Evolutionary conservation across 2,888 invertebrate species (phyloP).

Genomic region (Phlogophora meticulosa): DNA sequence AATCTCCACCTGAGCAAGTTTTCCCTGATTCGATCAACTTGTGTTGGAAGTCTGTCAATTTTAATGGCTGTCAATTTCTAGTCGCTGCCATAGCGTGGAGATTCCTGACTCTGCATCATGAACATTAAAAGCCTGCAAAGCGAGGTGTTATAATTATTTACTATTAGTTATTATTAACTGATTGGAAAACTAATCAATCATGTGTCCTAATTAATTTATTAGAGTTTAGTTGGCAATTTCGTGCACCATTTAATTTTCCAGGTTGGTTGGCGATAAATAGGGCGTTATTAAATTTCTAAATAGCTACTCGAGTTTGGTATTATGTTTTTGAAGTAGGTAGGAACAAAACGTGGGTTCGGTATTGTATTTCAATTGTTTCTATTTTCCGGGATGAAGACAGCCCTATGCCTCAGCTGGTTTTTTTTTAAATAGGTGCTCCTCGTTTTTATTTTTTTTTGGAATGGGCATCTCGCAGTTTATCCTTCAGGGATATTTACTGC

Average conservation of each 20-base stretch:
- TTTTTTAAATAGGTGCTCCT: too few relatives aligned
- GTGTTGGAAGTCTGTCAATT: too few relatives aligned
- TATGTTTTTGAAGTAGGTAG: background rate
- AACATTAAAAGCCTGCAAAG: constrained; percentile 36
- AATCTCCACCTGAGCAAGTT: too few relatives aligned
- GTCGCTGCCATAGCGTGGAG: too few relatives aligned
- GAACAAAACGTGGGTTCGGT: background rate
- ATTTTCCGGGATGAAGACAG: too few relatives aligned
- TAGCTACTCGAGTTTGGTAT: background rate
- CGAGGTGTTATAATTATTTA: constrained; percentile 18
- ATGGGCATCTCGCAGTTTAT: too few relatives aligned
- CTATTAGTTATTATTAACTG: constrained; percentile 30
- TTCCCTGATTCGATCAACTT: too few relatives aligned
- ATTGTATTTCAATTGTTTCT: background rate
- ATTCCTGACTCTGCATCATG: background rate
- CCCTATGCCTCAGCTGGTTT: too few relatives aligned
- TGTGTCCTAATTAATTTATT: constrained; percentile 33
- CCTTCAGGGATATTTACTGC: too few relatives aligned
- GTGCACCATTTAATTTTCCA: constrained; percentile 16
- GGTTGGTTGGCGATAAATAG: background rate
- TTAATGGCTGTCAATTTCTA: too few relatives aligned
- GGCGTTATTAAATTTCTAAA: background rate
- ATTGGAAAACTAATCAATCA: constrained; percentile 39
- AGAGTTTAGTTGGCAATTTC: constrained; percentile 24
- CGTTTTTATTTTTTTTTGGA: too few relatives aligned